Conservation (phyloP, 2,797 vertebrate genomes). For the Leptodactylus fallax region DNA sequence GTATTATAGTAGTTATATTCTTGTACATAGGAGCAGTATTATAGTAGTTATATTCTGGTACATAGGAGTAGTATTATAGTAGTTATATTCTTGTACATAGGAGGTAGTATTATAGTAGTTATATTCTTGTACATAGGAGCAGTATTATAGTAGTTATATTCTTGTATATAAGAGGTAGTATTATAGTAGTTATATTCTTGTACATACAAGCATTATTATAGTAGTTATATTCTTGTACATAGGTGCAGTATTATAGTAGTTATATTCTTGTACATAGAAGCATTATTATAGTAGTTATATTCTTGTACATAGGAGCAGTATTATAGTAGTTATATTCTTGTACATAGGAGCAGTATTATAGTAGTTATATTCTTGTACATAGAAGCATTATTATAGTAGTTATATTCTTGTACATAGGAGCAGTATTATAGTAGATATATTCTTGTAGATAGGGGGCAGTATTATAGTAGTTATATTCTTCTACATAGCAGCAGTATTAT, state of each 20-base stretch:
- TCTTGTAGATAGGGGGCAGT: neutral
- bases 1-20: conserved; percentile 5
- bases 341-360: neutral
- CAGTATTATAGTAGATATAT: neutral
- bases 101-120: conserved; percentile 4
- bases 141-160: conserved; percentile 20
- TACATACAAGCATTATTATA: neutral
- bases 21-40: neutral
- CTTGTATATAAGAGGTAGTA: neutral
- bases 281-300: neutral
- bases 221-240: conserved; percentile 10
- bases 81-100: conserved; percentile 10
- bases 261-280: neutral
- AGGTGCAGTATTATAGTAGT: conserved; percentile 17
- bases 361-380: neutral
- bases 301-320: conserved; percentile 4
- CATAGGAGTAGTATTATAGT: neutral
- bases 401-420: conserved; percentile 3
- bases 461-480: conserved; percentile 18
- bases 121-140: conserved; percentile 5
- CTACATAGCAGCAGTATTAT: neutral
- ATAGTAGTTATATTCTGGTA: conserved; percentile 7
- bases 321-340: conserved; percentile 9
- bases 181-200: conserved; percentile 6
- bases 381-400: neutral